phyloP scores from a whole-genome alignment of 2,888 invertebrate genomes.

The Perithous albicinctus region DNA sequence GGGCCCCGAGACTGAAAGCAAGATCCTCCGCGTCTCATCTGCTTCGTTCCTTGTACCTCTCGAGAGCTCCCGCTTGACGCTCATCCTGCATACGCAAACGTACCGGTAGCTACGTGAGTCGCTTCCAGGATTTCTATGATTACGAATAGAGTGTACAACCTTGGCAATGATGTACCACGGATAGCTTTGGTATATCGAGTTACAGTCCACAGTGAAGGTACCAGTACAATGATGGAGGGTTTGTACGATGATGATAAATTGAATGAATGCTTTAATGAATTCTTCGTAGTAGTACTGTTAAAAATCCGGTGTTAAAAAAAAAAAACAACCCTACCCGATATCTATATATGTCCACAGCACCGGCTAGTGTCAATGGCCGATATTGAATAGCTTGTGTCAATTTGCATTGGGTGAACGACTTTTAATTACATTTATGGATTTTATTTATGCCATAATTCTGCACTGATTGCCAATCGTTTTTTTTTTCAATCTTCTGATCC shows the following conservation, averaged over 20 bases:
- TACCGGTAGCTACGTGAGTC: constrained; percentile 52
- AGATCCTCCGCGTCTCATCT: constrained; percentile 40
- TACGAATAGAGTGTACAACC: constrained; percentile 42
- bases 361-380: too few relatives aligned
- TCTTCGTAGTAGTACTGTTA: constrained; percentile 9
- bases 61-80: constrained; percentile 30
- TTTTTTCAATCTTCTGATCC: too few relatives aligned
- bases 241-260: constrained; percentile 25
- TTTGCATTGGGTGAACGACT: too few relatives aligned
- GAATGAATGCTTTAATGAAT: constrained; percentile 41
- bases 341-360: too few relatives aligned
- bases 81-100: constrained; percentile 62
- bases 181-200: not conserved
- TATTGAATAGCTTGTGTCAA: too few relatives aligned
- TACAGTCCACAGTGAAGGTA: constrained; percentile 5
- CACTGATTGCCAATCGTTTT: too few relatives aligned
- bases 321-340: too few relatives aligned
- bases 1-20: constrained; percentile 1
- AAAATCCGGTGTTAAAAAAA: not conserved
- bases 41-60: constrained; percentile 11
- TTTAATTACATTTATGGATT: too few relatives aligned
- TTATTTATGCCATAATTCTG: too few relatives aligned
- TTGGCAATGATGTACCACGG: constrained; percentile 44
- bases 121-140: constrained; percentile 59
- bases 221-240: constrained; percentile 6